Evolutionary conservation across 2,797 vertebrate genomes (phyloP), one percentile per base, ranked within the genome.

Genomic region (Xiphorhynchus erythropygius): DNA sequence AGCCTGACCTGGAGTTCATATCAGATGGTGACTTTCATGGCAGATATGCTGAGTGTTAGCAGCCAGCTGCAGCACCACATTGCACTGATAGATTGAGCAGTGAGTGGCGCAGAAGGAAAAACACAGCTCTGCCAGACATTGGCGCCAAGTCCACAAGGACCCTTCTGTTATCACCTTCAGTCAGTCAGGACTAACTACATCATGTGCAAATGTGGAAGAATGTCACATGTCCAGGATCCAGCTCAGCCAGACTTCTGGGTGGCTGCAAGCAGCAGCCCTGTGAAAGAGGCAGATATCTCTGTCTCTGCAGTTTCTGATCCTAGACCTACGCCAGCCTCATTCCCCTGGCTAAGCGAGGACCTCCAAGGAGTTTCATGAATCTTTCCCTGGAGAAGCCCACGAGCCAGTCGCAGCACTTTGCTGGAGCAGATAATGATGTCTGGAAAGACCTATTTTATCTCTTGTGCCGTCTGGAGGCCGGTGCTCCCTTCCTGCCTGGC

Each of bases 381-480:
- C 78, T 91, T 93, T 83, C 64, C 55, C 47, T 94, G 59, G 65
- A 93, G 77, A 89, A 80, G 32, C 64, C 65, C 18, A 9, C 50
- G 1, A 1, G 57, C 83, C 8, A 8, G 60, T 57, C 75, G 47
- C 80, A 80, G 44, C 1, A 1, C 53, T 94, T 86, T 1, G 1
- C 74, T 69, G 23, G 65, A 95, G 94, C 53, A 73, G 96, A 96
- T 89, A 94, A 86, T 2, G 0, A 27, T 84, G 95, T 94, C 96
- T 93, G 90, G 83, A 95, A 88, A 86, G 90, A 88, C 69, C 53
- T 25, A 35, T 2, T 42, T 93, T 97, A 96, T 97, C 95, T 93
- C 12, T 39, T 5, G 5, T n/a, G 23, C 52, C 2, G 52, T 78
- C 69, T 81, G 94, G 74, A 76, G 24, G 15, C 67, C 0, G 0